A percentile compares a stretch with the other conserved stretches of the same genome.
phyloP scores from a whole-genome alignment of 2,797 vertebrate genomes.

The Limosa lapponica region DNA sequence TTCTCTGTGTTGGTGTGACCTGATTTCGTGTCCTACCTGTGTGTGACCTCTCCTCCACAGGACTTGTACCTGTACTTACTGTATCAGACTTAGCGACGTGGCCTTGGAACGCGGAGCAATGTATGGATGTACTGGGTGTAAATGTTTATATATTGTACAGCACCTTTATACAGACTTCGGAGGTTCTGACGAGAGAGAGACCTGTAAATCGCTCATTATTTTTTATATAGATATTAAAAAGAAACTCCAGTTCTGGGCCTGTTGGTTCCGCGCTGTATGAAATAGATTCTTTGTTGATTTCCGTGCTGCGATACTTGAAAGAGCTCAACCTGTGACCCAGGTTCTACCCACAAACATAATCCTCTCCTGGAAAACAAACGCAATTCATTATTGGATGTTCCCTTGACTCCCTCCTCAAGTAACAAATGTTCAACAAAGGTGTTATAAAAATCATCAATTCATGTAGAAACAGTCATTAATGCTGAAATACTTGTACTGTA shows the following conservation, averaged over 20 bases:
- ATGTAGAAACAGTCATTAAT: background rate
- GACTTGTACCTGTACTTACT: conserved; percentile 75
- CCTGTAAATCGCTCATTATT: conserved; percentile 99
- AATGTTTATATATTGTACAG: conserved; percentile 99
- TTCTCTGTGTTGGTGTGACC: conserved; percentile 64
- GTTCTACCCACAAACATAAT: background rate
- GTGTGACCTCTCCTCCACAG: conserved; percentile 78
- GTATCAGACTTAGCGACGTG: conserved; percentile 78
- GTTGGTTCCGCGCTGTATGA: conserved; percentile 84
- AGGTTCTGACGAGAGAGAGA: conserved; percentile 91
- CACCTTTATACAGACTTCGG: conserved; percentile 94
- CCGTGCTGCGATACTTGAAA: background rate
- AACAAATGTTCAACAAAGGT: background rate
- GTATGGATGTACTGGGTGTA: conserved; percentile 91
- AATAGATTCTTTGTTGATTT: conserved; percentile 71
- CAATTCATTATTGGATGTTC: background rate
- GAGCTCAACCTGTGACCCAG: background rate
- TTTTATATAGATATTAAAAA: conserved; percentile 96
- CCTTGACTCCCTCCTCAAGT: background rate
- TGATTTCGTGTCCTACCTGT: conserved; percentile 68
- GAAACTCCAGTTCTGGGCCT: conserved; percentile 79
- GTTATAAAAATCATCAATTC: background rate
- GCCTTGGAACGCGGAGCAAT: conserved; percentile 90
- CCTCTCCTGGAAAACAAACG: background rate
- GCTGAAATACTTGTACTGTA: background rate